phyloP scores from a whole-genome alignment of 2,113 vertebrate species.

The Accipiter virgatus region DNA sequence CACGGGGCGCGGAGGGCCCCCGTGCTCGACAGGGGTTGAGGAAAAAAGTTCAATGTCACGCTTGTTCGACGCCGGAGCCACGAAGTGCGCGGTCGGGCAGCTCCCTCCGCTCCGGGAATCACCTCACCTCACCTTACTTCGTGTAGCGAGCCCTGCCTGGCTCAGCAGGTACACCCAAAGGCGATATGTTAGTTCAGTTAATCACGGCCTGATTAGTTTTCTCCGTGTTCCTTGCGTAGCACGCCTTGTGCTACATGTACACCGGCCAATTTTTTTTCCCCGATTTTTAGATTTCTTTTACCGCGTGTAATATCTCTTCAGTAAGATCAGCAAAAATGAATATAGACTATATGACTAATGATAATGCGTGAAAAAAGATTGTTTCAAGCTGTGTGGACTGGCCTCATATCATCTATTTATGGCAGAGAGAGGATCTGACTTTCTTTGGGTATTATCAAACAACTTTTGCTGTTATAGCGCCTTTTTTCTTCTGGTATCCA shows the following conservation, averaged over 20 bases:
- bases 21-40: rapidly evolving
- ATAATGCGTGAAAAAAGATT: not conserved
- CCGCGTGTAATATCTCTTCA: not conserved
- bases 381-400: not conserved
- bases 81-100: not conserved
- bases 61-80: not conserved
- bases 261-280: rapidly evolving
- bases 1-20: not conserved
- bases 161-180: not conserved
- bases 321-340: not conserved
- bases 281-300: not conserved
- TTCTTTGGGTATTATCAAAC: not conserved
- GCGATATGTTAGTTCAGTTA: rapidly evolving
- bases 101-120: not conserved
- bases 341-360: not conserved
- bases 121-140: rapidly evolving
- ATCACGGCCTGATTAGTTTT: no score
- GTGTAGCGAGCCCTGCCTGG: not conserved
- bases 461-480: not conserved
- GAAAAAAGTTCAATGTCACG: rapidly evolving
- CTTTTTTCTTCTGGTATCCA: not conserved
- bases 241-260: rapidly evolving
- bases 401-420: not conserved
- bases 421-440: not conserved
- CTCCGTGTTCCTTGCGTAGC: not conserved